These are phyloP conservation scores for Antheraea assamensis DNA, from an alignment of 2,888 invertebrate genomes.

Conservation along the genomic window DNA sequence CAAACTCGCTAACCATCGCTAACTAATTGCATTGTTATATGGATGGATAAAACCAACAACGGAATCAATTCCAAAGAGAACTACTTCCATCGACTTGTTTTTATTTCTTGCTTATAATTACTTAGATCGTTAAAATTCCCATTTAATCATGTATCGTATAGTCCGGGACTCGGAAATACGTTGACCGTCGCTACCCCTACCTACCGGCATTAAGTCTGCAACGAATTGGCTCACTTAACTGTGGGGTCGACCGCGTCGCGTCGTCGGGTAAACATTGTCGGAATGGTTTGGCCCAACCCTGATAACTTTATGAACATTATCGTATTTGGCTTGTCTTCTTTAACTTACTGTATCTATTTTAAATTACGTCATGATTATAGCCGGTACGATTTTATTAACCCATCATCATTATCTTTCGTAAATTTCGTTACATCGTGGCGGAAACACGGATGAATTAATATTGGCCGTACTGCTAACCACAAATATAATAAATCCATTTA, in stretches of 20 bases:
- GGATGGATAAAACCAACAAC: background rate
- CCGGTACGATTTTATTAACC: background rate
- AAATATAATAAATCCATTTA: too few species aligned
- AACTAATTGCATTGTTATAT: too few species aligned
- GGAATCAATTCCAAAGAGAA: background rate
- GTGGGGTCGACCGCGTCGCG: conserved; percentile 42
- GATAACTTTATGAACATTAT: background rate
- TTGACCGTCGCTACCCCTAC: background rate
- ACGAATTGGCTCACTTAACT: conserved; percentile 60
- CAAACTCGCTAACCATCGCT: too few species aligned
- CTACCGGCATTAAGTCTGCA: conserved; percentile 60
- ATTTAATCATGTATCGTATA: background rate
- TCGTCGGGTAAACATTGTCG: conserved; percentile 45
- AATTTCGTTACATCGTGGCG: too few species aligned
- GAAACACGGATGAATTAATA: too few species aligned
- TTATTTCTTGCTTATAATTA: background rate
- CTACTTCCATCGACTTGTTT: background rate
- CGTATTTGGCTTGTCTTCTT: background rate
- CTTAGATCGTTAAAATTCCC: background rate
- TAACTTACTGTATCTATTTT: background rate
- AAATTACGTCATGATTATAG: background rate
- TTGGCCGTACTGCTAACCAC: too few species aligned
- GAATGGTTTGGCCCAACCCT: conserved; percentile 6
- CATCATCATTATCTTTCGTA: too few species aligned
- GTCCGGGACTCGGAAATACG: background rate